Base-by-base conservation (phyloP, 2,113 vertebrate species). In the Mirza zaza region DNA sequence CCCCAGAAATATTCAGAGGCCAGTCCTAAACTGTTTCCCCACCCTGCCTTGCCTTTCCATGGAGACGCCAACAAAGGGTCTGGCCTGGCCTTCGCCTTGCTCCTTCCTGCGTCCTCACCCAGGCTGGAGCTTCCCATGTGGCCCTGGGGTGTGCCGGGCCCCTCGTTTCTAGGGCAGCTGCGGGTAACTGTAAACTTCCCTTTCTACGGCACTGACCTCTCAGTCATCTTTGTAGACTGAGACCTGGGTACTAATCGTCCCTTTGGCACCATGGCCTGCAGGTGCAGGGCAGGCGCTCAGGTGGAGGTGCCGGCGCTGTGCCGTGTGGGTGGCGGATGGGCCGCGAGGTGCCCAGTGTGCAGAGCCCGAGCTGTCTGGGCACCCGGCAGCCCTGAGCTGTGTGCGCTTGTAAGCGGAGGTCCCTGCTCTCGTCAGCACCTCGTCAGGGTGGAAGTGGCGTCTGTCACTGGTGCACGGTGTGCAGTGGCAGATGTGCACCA, bases 381-480 rank as follows among this genome's bases (percentile, higher is more conserved):
- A 3, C 18, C 50, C 2, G 1, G 8, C 1, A 4, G 32, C 15
- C 36, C 48, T 34, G 5, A 0, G 32, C 34, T 0, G 18, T 3
- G 75, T 15, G 15, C 10, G 4, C 3, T 8, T 17, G n/a, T 25
- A 15, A 6, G 6, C 21, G 2, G 45, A 11, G 70, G 2, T 2
- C 6, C 2, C 6, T 0, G 5, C 29, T 2, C 50, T 80, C 25
- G 1, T 0, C 0, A 1, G 10, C 29, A 2, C 29, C 48, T 1
- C 3, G 32, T 7, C 21, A 10, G 81, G 20, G 11, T 0, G 2
- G 42, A 29, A n/a, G 42, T 1, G 48, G 13, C 29, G 15, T 13
- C 29, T 15, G 12, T 17, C 0, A 1, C 4, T 1, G 0, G 0
- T 0, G 2, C 3, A 0, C 1, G 2, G 32, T 10, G 10, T 5